Evolutionary conservation across 2,797 vertebrate genomes (phyloP), one percentile per base, ranked within the genome.

Genomic region (Nyctalus aviator): DNA sequence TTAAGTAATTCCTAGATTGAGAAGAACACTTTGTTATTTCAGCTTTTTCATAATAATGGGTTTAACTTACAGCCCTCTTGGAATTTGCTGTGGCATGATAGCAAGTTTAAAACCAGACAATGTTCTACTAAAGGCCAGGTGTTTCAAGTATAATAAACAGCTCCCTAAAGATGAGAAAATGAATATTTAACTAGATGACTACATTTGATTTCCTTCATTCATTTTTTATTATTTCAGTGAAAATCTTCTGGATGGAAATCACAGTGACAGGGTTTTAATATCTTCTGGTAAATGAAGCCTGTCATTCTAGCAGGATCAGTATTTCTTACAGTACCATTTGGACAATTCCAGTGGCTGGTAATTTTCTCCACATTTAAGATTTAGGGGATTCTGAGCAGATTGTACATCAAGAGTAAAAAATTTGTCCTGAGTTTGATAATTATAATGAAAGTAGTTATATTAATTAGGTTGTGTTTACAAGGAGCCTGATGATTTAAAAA

Each of bases 151-250:
- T 95, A 97, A 96, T 97, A 98, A 98, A 97, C 96, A 37, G 77
- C 75, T 97, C 76, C 91, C 97, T 92, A 97, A 97, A 96, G 97
- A 98, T 94, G 97, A 94, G 95, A 96, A 98, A 97, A 98, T 98
- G 95, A 98, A 98, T 98, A 98, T 98, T 98, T 98, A 98, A 98
- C 88, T 86, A 97, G 97, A 97, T 97, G 96, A 97, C 95, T 98
- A 88, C 96, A 90, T 98, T 97, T 98, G 98, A 97, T 98, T 98
- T 98, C 94, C 96, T 97, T 98, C 97, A 97, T 98, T 97, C 97
- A 98, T 98, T 97, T 98, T 98, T 98, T 97, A 98, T 98, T 96
- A 94, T 97, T 98, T 95, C 96, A 97, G 87, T 95, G 96, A 97
- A 98, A 97, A 98, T 90, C 69, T 88, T 96, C 90, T 96, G 98